Evolutionary conservation across 2,113 vertebrate species (phyloP).

Genomic region (Willisornis vidua): DNA sequence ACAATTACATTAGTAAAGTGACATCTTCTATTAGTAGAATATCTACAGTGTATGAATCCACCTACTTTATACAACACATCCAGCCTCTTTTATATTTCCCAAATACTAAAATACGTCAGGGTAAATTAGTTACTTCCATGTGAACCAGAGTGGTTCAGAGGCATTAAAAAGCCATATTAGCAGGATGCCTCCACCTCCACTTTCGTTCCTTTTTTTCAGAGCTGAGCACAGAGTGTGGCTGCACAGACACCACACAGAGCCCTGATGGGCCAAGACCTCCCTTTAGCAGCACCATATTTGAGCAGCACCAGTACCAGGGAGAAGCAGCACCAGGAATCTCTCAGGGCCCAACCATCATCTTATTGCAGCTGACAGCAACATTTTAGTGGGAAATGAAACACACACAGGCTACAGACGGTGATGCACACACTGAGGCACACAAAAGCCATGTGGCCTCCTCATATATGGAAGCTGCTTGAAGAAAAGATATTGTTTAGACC

Average conservation of each 20-base stretch:
- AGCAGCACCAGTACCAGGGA: background rate
- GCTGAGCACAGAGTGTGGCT: background rate
- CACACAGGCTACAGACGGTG: background rate
- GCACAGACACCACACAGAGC: background rate
- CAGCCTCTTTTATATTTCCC: background rate
- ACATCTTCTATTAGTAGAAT: background rate
- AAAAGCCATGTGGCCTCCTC: background rate
- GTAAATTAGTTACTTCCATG: background rate
- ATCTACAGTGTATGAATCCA: background rate
- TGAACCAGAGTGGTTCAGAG: background rate
- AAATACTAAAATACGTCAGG: background rate
- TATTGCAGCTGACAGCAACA: background rate
- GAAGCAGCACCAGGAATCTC: background rate
- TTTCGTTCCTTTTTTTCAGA: background rate
- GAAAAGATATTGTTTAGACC: background rate
- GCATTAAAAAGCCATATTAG: background rate
- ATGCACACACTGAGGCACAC: background rate
- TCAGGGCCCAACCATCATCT: background rate
- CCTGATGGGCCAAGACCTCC: accelerated
- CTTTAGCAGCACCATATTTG: accelerated
- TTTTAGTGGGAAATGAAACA: background rate
- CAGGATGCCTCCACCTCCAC: background rate
- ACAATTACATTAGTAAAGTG: constrained; percentile 29
- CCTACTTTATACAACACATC: background rate
- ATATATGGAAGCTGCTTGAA: background rate